phyloP scores from a whole-genome alignment of 64 coral and sea anemone species.

The Actinia tenebrosa region DNA sequence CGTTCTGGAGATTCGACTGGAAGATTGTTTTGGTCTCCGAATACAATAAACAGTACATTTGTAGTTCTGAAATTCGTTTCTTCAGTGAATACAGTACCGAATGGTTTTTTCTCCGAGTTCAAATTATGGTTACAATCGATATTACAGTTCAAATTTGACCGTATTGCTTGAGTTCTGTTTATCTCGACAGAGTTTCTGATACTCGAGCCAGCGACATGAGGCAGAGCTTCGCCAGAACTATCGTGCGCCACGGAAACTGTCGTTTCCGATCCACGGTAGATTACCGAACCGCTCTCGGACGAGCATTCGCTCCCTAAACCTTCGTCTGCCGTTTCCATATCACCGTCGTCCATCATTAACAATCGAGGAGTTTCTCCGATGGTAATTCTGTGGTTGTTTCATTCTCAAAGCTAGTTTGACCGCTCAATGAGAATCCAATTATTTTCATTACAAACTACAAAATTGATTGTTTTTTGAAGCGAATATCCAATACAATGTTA shows the following conservation, averaged over 20 bases:
- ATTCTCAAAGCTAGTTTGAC: neutral
- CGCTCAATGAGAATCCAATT: neutral
- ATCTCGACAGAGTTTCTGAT: neutral
- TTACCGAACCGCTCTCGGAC: neutral
- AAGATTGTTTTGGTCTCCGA: neutral
- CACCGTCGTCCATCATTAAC: constrained; percentile 4
- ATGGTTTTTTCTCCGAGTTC: neutral
- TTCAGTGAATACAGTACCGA: neutral
- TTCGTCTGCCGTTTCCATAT: constrained; percentile 21
- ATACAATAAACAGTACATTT: constrained; percentile 8
- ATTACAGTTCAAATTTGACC: neutral
- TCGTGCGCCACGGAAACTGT: neutral
- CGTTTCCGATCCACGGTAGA: neutral
- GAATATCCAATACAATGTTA: neutral
- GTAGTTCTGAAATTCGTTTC: constrained; percentile 10
- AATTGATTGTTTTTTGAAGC: neutral
- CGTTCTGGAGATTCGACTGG: neutral
- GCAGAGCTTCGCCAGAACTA: neutral
- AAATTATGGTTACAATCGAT: neutral
- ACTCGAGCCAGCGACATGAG: neutral
- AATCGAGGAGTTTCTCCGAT: neutral
- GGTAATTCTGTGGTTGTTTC: neutral
- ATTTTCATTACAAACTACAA: neutral
- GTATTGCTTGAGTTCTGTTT: neutral
- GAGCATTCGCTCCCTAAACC: constrained; percentile 27